Evolutionary conservation across 2,888 invertebrate species (phyloP).

Genomic region (Pollenia griseotomentosa): DNA sequence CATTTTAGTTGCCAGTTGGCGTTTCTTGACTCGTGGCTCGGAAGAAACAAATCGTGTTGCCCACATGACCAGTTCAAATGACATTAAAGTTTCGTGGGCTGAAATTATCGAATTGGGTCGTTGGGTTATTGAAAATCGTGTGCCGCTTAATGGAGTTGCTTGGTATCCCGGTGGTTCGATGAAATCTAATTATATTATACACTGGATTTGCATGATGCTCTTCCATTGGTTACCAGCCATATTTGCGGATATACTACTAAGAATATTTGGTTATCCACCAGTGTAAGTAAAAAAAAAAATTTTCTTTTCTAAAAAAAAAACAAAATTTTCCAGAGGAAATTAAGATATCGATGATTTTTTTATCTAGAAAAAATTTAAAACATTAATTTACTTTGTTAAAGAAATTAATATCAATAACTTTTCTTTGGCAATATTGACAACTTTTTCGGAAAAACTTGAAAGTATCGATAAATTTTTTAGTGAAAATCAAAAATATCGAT

Average conservation of each 20-base stretch:
- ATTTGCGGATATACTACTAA: slow-evolving; percentile 91
- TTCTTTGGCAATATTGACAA: too few species aligned
- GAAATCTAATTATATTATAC: slow-evolving; percentile 90
- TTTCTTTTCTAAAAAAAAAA: background rate
- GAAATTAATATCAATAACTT: too few species aligned
- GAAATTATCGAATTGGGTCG: slow-evolving; percentile 93
- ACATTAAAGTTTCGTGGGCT: slow-evolving; percentile 94
- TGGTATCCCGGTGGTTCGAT: slow-evolving; percentile 95
- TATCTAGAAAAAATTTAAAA: too few species aligned
- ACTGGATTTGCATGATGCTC: slow-evolving; percentile 92
- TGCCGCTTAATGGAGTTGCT: slow-evolving; percentile 94
- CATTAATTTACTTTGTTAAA: too few species aligned
- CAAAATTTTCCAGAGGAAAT: background rate
- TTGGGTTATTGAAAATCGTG: slow-evolving; percentile 89
- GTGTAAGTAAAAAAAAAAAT: slow-evolving; percentile 87
- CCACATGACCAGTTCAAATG: slow-evolving; percentile 92
- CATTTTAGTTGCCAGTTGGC: slow-evolving; percentile 81
- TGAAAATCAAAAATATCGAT: too few species aligned
- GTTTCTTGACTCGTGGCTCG: slow-evolving; percentile 77
- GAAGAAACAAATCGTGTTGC: slow-evolving; percentile 85
- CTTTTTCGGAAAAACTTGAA: too few species aligned
- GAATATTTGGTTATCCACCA: slow-evolving; percentile 93
- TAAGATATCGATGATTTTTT: too few species aligned
- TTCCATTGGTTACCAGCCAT: slow-evolving; percentile 97
- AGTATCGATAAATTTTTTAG: too few species aligned